Base-by-base conservation (phyloP, 2,113 vertebrate genomes). In the Myrmecophaga tridactyla region DNA sequence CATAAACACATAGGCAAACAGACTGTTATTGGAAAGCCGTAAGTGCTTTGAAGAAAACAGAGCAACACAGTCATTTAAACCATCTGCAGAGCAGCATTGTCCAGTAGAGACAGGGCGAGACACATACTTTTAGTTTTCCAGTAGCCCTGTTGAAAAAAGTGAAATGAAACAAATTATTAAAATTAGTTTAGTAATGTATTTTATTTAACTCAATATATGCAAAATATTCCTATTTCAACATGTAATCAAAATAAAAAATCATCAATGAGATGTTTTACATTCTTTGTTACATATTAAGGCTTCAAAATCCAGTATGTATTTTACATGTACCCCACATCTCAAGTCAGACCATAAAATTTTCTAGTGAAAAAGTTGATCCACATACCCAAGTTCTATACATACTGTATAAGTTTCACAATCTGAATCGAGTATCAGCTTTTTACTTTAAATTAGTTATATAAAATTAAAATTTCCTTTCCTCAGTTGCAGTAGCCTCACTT, bases 91-190 rank as follows among this genome's bases (percentile, higher is more conserved):
- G 58, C 18, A 46, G 31, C 7, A 17, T 10, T 31, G 18, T 69
- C 62, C n/a, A 1, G 1, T 1, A 34, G 29, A 72, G 29, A n/a
- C 23, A 25, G 39, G 0, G 21, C 0, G n/a, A 51, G 25, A 9
- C 25, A 9, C 18, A 17, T 43, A 1, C 25, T 48, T 89, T 43
- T 41, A 67, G 20, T 41, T 53, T 56, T 48, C 48, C 9, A 65
- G 43, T 9, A 80, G 10, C 43, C 25, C 31, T 41, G 2, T 25
- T 72, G 51, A 53, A 90, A 83, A 70, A n/a, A 29, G 20, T 15
- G 5, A 69, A 39, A 62, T 4, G 53, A 77, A 25, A 73, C 62
- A n/a, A 6, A 67, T 36, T 13, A n/a, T 75, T 67, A 83, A 53
- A 25, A 29, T 90, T 70, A 58, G 86, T 78, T 70, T 76, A 77